Evolutionary conservation across 2,888 invertebrate species (phyloP), one percentile per base, ranked within the genome.

Genomic region (Homarus gammarus): DNA sequence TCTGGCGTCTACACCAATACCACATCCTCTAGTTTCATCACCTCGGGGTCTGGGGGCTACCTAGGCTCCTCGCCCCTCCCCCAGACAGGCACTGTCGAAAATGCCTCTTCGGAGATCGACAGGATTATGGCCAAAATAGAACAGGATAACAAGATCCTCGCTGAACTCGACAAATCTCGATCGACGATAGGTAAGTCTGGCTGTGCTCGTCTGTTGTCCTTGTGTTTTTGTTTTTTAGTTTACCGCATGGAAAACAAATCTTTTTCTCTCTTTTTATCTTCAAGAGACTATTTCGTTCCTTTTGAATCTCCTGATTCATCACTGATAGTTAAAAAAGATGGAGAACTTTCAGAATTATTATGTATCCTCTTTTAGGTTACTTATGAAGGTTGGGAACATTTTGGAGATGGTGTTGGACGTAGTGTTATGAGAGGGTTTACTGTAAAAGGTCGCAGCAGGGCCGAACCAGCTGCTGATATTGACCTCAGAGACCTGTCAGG

Each of bases 81-180:
- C 18, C 31, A 33, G 38, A 38, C 83, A 8, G 87, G 70, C 36
- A 33, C 38, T 33, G 77, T 31, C 10, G 70, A 81, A 56, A 87
- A 75, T 70, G 81, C 85, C n/a, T 84, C 82, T 64, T 72, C 81
- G 0, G 98, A 98, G 95, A 98, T 98, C 94, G 98, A 98, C 94
- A 96, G 97, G 93, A 97, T 98, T 94, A 98, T 98, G 97, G 98
- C 98, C 93, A 98, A 98, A 95, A 97, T 98, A 93, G 98, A 98
- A 94, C 98, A 98, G 93, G 95, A 95, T 92, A 94, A 94, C 92
- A 93, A 93, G 92, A 97, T 98, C 93, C 95, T 98, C 93, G 98
- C 98, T 92, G 98, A 98, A 94, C 95, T 98, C 93, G 98, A 98
- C 94, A 97, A 97, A 94, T 96, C 92, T 10, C 87, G 92, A 10